phyloP scores from a whole-genome alignment of 2,888 invertebrate genomes.

The Cheilosia grossa region DNA sequence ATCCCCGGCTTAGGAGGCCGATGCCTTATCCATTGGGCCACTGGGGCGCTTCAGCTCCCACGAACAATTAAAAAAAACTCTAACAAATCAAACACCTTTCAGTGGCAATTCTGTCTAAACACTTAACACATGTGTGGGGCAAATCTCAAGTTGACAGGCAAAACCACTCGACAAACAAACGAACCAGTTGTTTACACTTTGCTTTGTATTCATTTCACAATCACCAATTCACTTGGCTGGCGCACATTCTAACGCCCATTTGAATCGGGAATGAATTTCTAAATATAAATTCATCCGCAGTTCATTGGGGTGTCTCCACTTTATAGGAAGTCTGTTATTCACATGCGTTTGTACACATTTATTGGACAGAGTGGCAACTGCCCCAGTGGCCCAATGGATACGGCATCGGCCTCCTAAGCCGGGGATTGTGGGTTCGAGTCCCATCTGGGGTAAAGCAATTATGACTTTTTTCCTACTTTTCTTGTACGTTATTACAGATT shows the following conservation, averaged over 20 bases:
- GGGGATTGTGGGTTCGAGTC: slow-evolving; percentile 80
- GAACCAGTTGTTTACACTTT: slow-evolving; percentile 4
- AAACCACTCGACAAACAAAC: no score
- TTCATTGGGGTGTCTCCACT: slow-evolving; percentile 46
- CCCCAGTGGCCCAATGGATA: slow-evolving; percentile 79
- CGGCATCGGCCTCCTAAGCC: slow-evolving; percentile 80
- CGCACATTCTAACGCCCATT: neutral
- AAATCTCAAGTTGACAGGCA: no score
- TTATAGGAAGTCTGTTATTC: slow-evolving; percentile 18
- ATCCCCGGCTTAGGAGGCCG: slow-evolving; percentile 80
- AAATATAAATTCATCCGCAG: slow-evolving; percentile 56
- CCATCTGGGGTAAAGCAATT: slow-evolving; percentile 76
- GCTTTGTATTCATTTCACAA: no score
- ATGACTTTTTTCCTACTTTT: slow-evolving; percentile 9
- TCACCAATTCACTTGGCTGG: neutral
- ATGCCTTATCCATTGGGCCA: slow-evolving; percentile 79
- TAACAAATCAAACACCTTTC: slow-evolving; percentile 17
- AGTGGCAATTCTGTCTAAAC: neutral
- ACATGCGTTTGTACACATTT: slow-evolving; percentile 11
- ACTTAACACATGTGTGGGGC: no score
- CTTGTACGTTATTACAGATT: neutral
- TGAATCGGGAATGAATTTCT: slow-evolving; percentile 43
- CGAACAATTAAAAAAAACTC: slow-evolving; percentile 44
- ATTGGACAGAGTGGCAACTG: slow-evolving; percentile 40
- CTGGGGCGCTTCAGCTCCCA: slow-evolving; percentile 75